Evolutionary conservation across 2,888 invertebrate genomes (phyloP).

Genomic region (Hypomecis atomaria): DNA sequence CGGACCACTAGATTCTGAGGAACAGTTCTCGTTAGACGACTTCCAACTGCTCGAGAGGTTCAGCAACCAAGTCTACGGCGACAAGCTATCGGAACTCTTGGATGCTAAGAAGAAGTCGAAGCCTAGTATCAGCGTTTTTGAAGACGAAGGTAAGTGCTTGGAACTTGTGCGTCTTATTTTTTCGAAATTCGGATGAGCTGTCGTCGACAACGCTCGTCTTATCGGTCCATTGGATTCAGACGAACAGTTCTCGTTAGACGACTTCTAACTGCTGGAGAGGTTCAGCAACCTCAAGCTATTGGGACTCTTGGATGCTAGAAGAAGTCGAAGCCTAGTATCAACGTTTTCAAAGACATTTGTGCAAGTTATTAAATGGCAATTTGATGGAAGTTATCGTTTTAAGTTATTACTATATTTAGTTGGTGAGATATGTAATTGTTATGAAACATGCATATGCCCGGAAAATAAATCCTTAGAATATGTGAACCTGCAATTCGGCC

Average conservation of each 20-base stretch:
- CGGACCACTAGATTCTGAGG: slow-evolving; percentile 91
- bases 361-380: no score
- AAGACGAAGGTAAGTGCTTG: slow-evolving; percentile 64
- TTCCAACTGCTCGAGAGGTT: slow-evolving; percentile 94
- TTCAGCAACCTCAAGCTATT: slow-evolving; percentile 88
- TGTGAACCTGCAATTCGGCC: no score
- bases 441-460: no score
- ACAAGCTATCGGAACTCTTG: slow-evolving; percentile 88
- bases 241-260: slow-evolving; percentile 93
- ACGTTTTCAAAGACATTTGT: slow-evolving; percentile 65
- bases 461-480: no score
- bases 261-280: slow-evolving; percentile 94
- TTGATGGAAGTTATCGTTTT: no score
- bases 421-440: no score
- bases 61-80: slow-evolving; percentile 88
- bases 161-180: slow-evolving; percentile 10
- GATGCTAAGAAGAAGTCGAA: slow-evolving; percentile 73
- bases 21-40: slow-evolving; percentile 94
- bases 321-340: slow-evolving; percentile 64
- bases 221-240: slow-evolving; percentile 91
- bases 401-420: no score
- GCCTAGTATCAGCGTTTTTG: slow-evolving; percentile 68
- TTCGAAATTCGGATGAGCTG: no score
- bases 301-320: slow-evolving; percentile 82
- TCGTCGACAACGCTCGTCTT: slow-evolving; percentile 95